A percentile compares a stretch with the other conserved stretches of the same genome.
Evolutionary conservation across 1,140 invertebrate genomes (phyloP).

Genomic region (Macrosteles quadrilineatus): DNA sequence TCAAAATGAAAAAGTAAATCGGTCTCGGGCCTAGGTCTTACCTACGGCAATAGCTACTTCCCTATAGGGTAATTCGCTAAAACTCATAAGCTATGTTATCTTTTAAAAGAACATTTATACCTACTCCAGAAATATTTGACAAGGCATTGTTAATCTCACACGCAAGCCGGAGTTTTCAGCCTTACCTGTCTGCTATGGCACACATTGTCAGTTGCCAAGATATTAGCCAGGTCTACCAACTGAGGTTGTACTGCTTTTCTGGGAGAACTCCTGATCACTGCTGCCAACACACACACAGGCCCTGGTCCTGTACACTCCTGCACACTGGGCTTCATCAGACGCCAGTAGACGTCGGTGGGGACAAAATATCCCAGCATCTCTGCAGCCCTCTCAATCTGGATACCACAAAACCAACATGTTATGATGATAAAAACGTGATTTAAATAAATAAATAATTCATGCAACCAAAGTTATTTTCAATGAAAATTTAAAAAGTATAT

Average conservation of each 20-base stretch:
- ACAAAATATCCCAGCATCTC: slow-evolving; percentile 75
- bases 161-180: no score
- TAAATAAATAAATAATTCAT: not conserved
- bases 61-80: no score
- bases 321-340: slow-evolving; percentile 57
- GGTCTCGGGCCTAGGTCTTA: no score
- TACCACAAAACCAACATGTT: slow-evolving; percentile 27
- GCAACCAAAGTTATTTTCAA: not conserved
- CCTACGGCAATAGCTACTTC: no score
- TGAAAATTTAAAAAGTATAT: slow-evolving; percentile 10
- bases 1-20: no score
- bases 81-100: no score
- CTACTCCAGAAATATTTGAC: no score
- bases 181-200: slow-evolving; percentile 48
- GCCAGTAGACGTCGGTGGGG: slow-evolving; percentile 58
- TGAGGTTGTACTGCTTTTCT: not conserved
- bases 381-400: slow-evolving; percentile 57
- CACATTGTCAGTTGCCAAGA: slow-evolving; percentile 39
- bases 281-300: slow-evolving; percentile 55
- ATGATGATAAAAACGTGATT: not conserved
- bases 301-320: slow-evolving; percentile 56
- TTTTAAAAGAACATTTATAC: no score
- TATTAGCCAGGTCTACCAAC: not conserved
- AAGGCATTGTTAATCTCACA: no score
- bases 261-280: slow-evolving; percentile 52